Evolutionary conservation across 2,113 vertebrate species (phyloP), one percentile per base, ranked within the genome.

Genomic region (Athene noctua): DNA sequence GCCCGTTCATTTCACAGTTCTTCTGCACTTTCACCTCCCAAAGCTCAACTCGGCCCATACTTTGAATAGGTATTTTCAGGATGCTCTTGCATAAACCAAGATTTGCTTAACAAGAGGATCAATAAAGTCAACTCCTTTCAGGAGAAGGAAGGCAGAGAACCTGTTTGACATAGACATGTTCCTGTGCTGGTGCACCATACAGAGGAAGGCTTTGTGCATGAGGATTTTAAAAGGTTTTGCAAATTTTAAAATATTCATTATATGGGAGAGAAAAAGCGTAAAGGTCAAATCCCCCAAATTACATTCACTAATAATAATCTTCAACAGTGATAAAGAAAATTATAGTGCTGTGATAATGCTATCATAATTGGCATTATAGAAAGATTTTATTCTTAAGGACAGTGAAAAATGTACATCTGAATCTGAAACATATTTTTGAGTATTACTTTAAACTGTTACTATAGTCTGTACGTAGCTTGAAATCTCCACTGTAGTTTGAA

Each of bases 141-240:
- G 73, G 25, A 58, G 70, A 36, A 63, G 65, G 32, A 46, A 67
- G 23, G 32, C 29, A 77, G 59, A 47, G 65, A 80, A 40, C 26
- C 26, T 68, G 55, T 83, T n/a, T 61, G 57, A 65, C 27, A 38
- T 5, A 65, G 19, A 81, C n/a, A 15, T 1, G 0, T 23, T 57
- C 34, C 26, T 47, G 0, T 3, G 1, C 12, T 10, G 3, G 26
- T 15, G 36, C 9, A 82, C 19, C 44, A 36, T 8, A 63, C 7
- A 79, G 17, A 55, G 40, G n/a, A 55, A 49, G 15, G 42, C 9
- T 58, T 83, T 13, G 55, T 40, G 32, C 16, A 5, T 0, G 2
- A 57, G 15, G 27, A 72, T 20, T 63, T 86, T 5, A 68, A 88
- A 59, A 61, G 15, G 29, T 55, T 91, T 62, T 62, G 27, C 29